Conservation (phyloP, 2,888 invertebrate species). For the Hylaea fasciaria region DNA sequence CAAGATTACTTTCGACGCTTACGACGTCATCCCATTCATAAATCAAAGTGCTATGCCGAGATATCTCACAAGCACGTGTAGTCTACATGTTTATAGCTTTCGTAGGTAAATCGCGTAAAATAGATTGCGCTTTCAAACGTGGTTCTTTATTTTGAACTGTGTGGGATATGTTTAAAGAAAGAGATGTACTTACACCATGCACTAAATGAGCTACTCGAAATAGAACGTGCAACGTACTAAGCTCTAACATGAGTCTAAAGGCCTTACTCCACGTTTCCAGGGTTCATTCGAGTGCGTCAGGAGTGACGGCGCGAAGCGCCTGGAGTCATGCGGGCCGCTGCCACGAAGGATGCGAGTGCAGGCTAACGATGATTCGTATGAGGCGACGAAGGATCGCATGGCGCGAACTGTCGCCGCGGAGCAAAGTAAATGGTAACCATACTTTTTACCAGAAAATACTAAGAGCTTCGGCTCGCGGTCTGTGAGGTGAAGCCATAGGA, state of each 20-base stretch:
- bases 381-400: constrained; percentile 96
- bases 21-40: constrained; percentile 29
- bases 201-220: constrained; percentile 16
- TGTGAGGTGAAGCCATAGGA: no score
- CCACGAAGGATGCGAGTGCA: constrained; percentile 95
- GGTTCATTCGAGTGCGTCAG: constrained; percentile 97
- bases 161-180: constrained; percentile 15
- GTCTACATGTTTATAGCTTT: constrained; percentile 7
- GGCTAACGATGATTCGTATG: constrained; percentile 98
- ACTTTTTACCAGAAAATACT: no score
- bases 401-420: constrained; percentile 95
- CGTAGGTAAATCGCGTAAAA: constrained; percentile 10
- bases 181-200: constrained; percentile 14
- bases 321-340: constrained; percentile 94
- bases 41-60: constrained; percentile 21
- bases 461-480: no score
- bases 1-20: constrained; percentile 25
- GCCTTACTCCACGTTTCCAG: constrained; percentile 71
- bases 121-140: constrained; percentile 15
- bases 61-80: constrained; percentile 5
- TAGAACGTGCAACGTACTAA: constrained; percentile 7
- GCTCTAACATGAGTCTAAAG: background rate
- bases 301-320: constrained; percentile 81
- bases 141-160: constrained; percentile 11
- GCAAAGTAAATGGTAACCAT: constrained; percentile 93